Evolutionary conservation across 2,888 invertebrate species (phyloP).

Genomic region (Artemia sinica): DNA sequence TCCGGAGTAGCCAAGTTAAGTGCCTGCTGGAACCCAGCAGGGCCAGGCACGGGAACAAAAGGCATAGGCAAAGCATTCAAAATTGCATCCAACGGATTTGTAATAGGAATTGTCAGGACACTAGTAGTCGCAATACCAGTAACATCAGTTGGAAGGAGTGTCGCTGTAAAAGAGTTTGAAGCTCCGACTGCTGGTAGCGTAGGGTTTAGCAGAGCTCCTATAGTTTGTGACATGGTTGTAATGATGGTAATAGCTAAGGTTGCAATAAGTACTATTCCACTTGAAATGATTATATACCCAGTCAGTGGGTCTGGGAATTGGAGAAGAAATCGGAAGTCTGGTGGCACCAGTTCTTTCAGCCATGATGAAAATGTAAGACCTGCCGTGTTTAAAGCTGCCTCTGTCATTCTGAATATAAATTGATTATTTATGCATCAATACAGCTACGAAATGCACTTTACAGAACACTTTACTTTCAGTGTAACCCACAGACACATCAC

Average conservation of each 20-base stretch:
- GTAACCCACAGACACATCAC: too few species aligned
- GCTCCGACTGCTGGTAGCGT: background rate
- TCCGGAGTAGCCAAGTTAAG: too few species aligned
- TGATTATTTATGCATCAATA: too few species aligned
- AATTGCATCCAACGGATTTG: background rate
- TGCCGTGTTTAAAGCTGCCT: background rate
- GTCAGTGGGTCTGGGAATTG: background rate
- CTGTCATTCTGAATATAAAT: too few species aligned
- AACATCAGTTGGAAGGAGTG: background rate
- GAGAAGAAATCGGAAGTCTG: background rate
- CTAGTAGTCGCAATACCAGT: background rate
- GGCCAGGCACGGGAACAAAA: background rate
- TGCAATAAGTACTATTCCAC: background rate
- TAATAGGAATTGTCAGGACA: background rate
- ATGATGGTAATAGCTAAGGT: background rate
- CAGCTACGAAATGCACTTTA: too few species aligned
- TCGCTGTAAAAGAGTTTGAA: background rate
- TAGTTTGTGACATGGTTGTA: background rate
- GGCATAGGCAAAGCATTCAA: background rate
- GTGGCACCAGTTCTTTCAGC: conserved; percentile 6
- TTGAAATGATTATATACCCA: background rate
- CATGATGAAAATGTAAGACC: background rate
- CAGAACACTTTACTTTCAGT: too few species aligned
- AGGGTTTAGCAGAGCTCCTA: conserved; percentile 2
- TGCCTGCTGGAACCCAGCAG: background rate